Evolutionary conservation across 2,888 invertebrate genomes (phyloP).

Genomic region (Zaprionus obscuricornis): DNA sequence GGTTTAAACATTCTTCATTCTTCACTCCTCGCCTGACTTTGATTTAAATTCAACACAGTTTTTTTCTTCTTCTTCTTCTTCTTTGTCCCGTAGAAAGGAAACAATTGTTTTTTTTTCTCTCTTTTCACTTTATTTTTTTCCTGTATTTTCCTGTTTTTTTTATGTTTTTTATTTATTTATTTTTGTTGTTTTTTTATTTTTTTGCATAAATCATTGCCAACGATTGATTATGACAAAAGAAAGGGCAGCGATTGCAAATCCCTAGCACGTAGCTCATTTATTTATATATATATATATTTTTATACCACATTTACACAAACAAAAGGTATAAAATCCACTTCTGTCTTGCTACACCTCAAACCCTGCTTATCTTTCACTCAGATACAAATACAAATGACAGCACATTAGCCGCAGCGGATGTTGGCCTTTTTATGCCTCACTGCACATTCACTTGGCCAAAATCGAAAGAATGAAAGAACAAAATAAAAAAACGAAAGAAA

Average conservation of each 20-base stretch:
- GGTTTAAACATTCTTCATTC: constrained; percentile 50
- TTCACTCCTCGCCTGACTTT: constrained; percentile 9
- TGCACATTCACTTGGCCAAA: constrained; percentile 43
- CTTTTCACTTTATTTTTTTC: no score
- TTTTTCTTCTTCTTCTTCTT: no score
- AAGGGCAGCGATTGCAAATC: constrained; percentile 40
- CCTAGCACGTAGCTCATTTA: constrained; percentile 72
- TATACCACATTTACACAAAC: constrained; percentile 45
- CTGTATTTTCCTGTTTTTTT: no score
- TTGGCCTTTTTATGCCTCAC: constrained; percentile 71
- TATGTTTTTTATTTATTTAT: neutral
- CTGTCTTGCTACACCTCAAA: constrained; percentile 4
- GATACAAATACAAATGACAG: constrained; percentile 55
- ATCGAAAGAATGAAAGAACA: neutral
- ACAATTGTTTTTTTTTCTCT: no score
- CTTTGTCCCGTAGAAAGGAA: no score
- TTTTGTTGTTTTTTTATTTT: constrained; percentile 8
- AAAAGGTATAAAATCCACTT: constrained; percentile 58
- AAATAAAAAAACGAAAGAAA: constrained; percentile 3
- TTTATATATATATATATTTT: constrained; percentile 61
- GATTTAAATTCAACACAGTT: constrained; percentile 55
- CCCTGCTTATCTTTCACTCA: constrained; percentile 1
- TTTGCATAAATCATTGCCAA: constrained; percentile 54
- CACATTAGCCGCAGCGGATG: constrained; percentile 75
- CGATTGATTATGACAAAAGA: constrained; percentile 57